Evolutionary conservation across 2,888 invertebrate genomes (phyloP).

Genomic region (Limnephilus auricula): DNA sequence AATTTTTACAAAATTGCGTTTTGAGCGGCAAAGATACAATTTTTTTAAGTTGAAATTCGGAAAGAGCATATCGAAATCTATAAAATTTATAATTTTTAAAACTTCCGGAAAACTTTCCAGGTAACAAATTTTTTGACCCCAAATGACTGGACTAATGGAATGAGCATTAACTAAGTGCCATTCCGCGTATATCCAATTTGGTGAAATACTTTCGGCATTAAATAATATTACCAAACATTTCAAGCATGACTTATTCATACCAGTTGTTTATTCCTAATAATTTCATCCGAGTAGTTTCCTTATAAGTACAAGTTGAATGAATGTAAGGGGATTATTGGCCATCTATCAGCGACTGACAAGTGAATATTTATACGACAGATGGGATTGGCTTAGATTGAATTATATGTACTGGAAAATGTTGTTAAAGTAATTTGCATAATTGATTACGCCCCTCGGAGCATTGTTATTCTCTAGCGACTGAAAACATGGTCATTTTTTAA

Average conservation of each 20-base stretch:
- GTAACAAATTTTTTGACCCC: too few relatives aligned
- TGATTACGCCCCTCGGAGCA: conserved; percentile 46
- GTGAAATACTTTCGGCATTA: background rate
- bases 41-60: too few relatives aligned
- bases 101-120: too few relatives aligned
- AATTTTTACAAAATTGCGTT: too few relatives aligned
- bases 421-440: conserved; percentile 58
- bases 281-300: conserved; percentile 19
- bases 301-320: conserved; percentile 26
- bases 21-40: too few relatives aligned
- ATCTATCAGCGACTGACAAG: conserved; percentile 56
- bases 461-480: conserved; percentile 12
- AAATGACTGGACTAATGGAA: too few relatives aligned
- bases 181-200: background rate
- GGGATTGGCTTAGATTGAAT: conserved; percentile 62
- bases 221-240: background rate
- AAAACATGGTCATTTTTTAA: background rate
- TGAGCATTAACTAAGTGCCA: background rate
- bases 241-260: background rate
- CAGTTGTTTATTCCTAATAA: background rate
- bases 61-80: too few relatives aligned
- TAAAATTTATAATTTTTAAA: too few relatives aligned
- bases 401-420: conserved; percentile 64
- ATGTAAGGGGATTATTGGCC: conserved; percentile 54
- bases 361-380: conserved; percentile 53